Evolutionary conservation across 2,797 vertebrate genomes (phyloP).

Genomic region (Ctenopoma kingsleyae): DNA sequence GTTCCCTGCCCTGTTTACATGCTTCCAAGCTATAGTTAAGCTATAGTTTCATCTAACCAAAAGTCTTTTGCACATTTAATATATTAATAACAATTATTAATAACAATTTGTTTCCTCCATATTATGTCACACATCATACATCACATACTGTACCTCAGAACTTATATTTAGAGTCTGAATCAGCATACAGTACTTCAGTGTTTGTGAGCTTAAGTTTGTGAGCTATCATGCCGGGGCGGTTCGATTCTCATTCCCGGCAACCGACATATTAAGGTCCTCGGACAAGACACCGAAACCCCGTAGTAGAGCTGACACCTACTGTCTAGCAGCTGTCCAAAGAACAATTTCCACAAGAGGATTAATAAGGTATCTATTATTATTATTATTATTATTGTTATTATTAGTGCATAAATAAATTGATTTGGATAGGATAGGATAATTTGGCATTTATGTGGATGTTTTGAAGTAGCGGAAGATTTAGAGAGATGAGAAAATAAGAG

Average conservation of each 20-base stretch:
- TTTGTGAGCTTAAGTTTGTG: too few species aligned
- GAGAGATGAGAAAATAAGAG: conserved; percentile 18
- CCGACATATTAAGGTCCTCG: too few species aligned
- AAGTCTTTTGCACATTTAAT: neutral
- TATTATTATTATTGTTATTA: too few species aligned
- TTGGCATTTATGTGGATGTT: conserved; percentile 12
- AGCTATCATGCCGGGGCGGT: too few species aligned
- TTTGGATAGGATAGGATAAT: conserved; percentile 9
- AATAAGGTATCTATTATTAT: too few species aligned
- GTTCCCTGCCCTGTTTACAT: neutral
- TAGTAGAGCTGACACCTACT: too few species aligned
- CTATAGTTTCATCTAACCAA: too few species aligned
- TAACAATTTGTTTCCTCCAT: neutral
- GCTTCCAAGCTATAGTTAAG: too few species aligned
- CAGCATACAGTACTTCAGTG: neutral
- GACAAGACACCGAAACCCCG: too few species aligned
- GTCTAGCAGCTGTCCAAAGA: too few species aligned
- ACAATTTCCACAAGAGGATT: too few species aligned
- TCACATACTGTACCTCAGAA: neutral
- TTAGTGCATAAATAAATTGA: conserved; percentile 17
- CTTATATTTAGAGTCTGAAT: conserved; percentile 10
- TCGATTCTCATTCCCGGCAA: too few species aligned
- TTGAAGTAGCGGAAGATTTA: conserved; percentile 13
- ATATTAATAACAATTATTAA: neutral
- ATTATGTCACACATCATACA: neutral